A percentile compares a stretch with the other conserved stretches of the same genome.
These are phyloP conservation scores for Cephalopholis sonnerati DNA, from an alignment of 2,113 vertebrate genomes.

Conservation along the genomic window DNA sequence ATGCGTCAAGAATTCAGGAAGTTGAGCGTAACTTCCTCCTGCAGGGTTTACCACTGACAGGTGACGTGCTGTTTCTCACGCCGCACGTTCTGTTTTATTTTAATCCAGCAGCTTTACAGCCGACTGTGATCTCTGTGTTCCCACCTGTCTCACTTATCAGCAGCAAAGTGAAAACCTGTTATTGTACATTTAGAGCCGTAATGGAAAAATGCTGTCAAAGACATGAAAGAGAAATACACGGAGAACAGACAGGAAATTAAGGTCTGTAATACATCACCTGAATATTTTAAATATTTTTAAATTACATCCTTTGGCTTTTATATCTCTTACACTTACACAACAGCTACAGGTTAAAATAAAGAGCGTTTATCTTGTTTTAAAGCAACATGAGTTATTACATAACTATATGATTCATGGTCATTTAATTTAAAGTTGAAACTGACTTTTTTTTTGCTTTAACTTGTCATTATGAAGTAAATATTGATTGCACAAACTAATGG, in stretches of 20 bases:
- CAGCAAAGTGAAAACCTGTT: background rate
- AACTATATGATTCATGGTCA: too few species aligned
- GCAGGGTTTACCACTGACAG: background rate
- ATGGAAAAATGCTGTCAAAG: background rate
- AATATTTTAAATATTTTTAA: background rate
- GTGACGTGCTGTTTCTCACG: background rate
- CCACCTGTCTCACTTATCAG: background rate
- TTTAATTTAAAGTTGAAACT: too few species aligned
- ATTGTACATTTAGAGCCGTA: background rate
- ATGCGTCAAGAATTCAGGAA: conserved; percentile 3
- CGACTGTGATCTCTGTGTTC: background rate
- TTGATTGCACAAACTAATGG: too few species aligned
- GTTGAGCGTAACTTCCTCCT: conserved; percentile 13
- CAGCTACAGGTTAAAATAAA: too few species aligned
- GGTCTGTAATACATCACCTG: background rate
- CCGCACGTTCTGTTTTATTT: background rate
- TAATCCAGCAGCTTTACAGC: background rate
- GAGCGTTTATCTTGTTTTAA: too few species aligned
- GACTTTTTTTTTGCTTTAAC: too few species aligned
- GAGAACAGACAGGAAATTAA: background rate
- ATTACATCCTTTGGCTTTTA: too few species aligned
- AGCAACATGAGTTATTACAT: too few species aligned
- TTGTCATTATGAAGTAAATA: too few species aligned
- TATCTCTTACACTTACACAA: too few species aligned
- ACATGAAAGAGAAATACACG: background rate